Evolutionary conservation across 2,113 vertebrate genomes (phyloP), one percentile per base, ranked within the genome.

Genomic region (Bettongia penicillata): DNA sequence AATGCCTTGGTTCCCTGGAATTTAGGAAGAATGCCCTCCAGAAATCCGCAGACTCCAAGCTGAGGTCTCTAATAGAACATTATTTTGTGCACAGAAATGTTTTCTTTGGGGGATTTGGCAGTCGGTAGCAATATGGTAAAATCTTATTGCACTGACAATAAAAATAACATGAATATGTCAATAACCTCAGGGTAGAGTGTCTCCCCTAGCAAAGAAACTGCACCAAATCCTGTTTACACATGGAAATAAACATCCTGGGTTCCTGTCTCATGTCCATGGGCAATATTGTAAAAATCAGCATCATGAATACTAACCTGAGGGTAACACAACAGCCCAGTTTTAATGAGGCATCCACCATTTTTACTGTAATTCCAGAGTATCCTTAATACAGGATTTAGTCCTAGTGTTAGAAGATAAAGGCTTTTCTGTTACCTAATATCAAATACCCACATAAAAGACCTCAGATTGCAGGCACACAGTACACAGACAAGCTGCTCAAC

Each of bases 161-260:
- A 97, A 97, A 97, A 96, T 95, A 96, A 91, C 94, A 94, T 1
- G 53, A 95, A 95, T 95, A 93, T 93, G 97, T 96, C 97, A 97
- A 94, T 97, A 96, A 97, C 94, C 94, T 0, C 43, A 96, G 96
- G 95, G 96, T 96, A 96, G 97, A 97, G 97, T 91, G 28, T 95
- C 94, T 98, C 96, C 95, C 96, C 96, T 96, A 97, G 77, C 91
- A 97, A 91, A 94, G 97, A 97, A 98, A 96, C 90, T 94, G 95
- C 84, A 98, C 96, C 93, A 97, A 97, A 96, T 97, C 91, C 92
- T 97, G 98, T 98, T 98, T 98, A 95, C 93, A 93, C 95, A 97
- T 52, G 90, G 97, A 98, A 98, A 98, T 97, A 97, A 98, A 98
- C 94, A 98, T 95, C 89, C 93, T 92, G 94, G 95, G 96, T 94